These are phyloP conservation scores for Aplodontia rufa DNA, from an alignment of 2,113 vertebrate genomes.

Conservation along the genomic window DNA sequence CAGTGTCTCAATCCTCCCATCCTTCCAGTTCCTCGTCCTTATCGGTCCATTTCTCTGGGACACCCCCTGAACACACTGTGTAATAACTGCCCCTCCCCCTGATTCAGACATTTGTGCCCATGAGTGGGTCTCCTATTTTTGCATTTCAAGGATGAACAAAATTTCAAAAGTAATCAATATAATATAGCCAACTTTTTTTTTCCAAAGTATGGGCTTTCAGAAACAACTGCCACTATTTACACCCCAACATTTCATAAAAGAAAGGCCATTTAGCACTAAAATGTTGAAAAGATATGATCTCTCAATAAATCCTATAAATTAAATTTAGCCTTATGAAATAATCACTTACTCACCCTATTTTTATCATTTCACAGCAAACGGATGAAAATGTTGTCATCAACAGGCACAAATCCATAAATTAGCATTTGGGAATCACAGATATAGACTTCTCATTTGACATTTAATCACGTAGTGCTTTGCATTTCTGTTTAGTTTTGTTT, in stretches of 20 bases:
- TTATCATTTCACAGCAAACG: conserved; percentile 38
- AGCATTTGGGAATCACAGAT: conserved; percentile 22
- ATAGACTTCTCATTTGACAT: neutral
- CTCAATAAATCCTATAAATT: conserved; percentile 28
- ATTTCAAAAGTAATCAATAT: conserved; percentile 1
- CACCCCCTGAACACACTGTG: neutral
- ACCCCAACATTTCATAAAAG: neutral
- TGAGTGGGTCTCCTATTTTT: neutral
- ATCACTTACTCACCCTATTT: conserved; percentile 22
- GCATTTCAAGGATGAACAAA: neutral
- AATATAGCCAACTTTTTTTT: neutral
- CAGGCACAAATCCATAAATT: conserved; percentile 34
- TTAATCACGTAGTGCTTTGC: neutral
- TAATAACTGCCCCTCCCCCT: neutral
- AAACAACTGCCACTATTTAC: neutral
- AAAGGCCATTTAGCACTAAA: conserved; percentile 10
- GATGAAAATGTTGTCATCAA: conserved; percentile 45
- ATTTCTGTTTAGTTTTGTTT: conserved; percentile 30
- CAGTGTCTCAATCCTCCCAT: neutral
- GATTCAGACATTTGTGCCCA: neutral
- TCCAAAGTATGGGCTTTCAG: conserved; percentile 8
- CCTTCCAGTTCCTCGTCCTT: neutral
- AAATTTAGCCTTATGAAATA: conserved; percentile 42
- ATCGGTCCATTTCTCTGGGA: neutral
- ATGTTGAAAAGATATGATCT: neutral